Conservation (phyloP, 2,888 invertebrate genomes). For the Marasmarcha lunaedactyla region DNA sequence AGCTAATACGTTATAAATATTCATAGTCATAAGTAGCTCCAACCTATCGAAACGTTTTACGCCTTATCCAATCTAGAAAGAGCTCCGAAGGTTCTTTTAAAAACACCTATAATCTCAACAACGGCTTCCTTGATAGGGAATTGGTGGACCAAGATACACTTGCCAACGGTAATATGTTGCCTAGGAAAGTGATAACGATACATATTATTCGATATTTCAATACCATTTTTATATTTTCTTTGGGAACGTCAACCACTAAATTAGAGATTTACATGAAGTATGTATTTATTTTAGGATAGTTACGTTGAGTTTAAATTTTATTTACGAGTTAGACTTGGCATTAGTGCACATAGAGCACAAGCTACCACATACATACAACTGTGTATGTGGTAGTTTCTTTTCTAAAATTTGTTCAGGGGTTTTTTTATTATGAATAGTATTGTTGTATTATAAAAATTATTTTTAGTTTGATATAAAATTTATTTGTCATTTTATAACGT, state of each 20-base stretch:
- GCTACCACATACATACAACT: too few relatives aligned
- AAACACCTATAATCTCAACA: not conserved
- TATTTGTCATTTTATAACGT: too few relatives aligned
- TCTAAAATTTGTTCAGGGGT: too few relatives aligned
- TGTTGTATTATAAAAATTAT: too few relatives aligned
- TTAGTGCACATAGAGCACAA: too few relatives aligned
- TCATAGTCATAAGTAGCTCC: constrained; percentile 63
- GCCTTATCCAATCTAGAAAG: constrained; percentile 22
- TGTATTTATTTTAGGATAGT: constrained; percentile 24
- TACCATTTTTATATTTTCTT: constrained; percentile 59
- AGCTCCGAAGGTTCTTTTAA: constrained; percentile 6
- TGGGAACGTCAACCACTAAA: constrained; percentile 31
- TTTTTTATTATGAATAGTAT: too few relatives aligned
- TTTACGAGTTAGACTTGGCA: too few relatives aligned
- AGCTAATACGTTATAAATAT: constrained; percentile 66
- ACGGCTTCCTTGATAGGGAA: constrained; percentile 5
- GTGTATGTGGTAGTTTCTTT: too few relatives aligned
- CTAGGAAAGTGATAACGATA: constrained; percentile 47
- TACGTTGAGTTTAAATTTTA: constrained; percentile 9
- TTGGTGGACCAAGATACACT: constrained; percentile 21
- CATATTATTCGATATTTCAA: constrained; percentile 61
- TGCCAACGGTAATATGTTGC: constrained; percentile 30
- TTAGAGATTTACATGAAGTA: constrained; percentile 26
- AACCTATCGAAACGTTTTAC: constrained; percentile 56
- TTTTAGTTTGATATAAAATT: too few relatives aligned